Evolutionary conservation across 2,113 vertebrate species (phyloP), one percentile per base, ranked within the genome.

Genomic region (Aptenodytes forsteri): DNA sequence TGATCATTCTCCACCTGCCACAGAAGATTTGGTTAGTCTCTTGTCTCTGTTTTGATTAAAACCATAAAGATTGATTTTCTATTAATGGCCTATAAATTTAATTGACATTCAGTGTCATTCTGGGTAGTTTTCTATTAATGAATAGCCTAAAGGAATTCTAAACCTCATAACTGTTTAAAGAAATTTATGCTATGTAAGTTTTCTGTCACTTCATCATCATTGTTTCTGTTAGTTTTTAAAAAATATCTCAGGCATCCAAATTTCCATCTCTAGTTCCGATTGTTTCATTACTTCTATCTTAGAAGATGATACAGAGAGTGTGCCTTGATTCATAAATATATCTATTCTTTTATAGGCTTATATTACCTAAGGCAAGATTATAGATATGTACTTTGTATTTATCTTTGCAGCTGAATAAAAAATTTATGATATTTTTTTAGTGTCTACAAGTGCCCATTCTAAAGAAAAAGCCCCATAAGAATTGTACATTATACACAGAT

Each of bases 11-110:
- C 50, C 40, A 79, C 72, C 34, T 95, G 52, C 40, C 70, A 84
- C 42, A 91, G 86, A 96, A 87, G 13, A 40, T 84, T 89, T 84
- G 61, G 32, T 58, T 76, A 82, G 26, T 81, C 34, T 93, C 79
- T 94, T 90, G 44, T 83, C 61, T 94, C 59, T 79, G 34, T 83
- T 89, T 93, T 90, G 77, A 89, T 91, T 93, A 84, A 93, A 94
- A 90, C 5, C 16, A 79, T 75, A 84, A 91, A 95, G 56, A 96
- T 52, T 87, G 77, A 83, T 87, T 96, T 96, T 89, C 72, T 92
- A 80, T 83, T 91, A 90, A 92, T 70, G 62, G 25, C 16, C 58
- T 95, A 85, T 89, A 94, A 83, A 93, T 93, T 91, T 88, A 95
- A 93, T 72, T 93, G 85, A 62, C 34, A 65, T 73, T 79, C 36